Conservation (phyloP, 1,140 invertebrate genomes). For the Pollicipes pollicipes region DNA sequence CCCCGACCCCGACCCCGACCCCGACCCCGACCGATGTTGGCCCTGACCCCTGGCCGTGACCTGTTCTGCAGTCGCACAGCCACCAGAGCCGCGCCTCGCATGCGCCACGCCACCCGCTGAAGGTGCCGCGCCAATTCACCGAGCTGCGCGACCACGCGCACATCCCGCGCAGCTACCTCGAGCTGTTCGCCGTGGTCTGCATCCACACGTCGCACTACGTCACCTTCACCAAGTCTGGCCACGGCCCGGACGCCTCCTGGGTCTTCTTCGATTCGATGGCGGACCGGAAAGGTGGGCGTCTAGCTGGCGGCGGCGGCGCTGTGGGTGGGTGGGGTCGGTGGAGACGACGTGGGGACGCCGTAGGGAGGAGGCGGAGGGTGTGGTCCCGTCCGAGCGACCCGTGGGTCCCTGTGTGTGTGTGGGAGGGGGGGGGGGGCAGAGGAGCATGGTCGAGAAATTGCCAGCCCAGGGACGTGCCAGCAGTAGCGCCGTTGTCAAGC, state of each 20-base stretch:
- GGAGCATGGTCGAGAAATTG: too few species aligned
- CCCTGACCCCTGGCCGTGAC: too few species aligned
- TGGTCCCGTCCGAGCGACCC: too few species aligned
- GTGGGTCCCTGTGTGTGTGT: too few species aligned
- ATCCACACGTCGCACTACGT: slow-evolving; percentile 98
- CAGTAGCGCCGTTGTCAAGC: too few species aligned
- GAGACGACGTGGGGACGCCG: too few species aligned
- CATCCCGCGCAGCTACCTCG: slow-evolving; percentile 69
- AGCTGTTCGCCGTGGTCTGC: slow-evolving; percentile 89
- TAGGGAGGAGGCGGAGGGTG: too few species aligned
- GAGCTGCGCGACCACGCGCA: slow-evolving; percentile 38
- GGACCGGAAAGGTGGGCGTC: slow-evolving; percentile 82
- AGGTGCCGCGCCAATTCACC: slow-evolving; percentile 35
- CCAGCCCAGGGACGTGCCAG: too few species aligned
- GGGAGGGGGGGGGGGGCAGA: too few species aligned
- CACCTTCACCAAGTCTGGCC: slow-evolving; percentile 84
- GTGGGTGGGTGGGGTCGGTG: slow-evolving; percentile 14
- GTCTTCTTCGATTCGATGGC: slow-evolving; percentile 99
- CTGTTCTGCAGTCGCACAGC: slow-evolving; percentile 44
- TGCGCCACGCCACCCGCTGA: slow-evolving; percentile 38
- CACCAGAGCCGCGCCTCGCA: slow-evolving; percentile 51
- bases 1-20: slow-evolving; percentile 53
- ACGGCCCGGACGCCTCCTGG: slow-evolving; percentile 77
- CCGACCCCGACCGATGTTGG: too few species aligned
- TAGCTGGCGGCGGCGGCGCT: too few species aligned